Percentiles rank a stretch among this genome's conserved stretches.
phyloP scores from a whole-genome alignment of 2,888 invertebrate genomes.

The Carabus problematicus region DNA sequence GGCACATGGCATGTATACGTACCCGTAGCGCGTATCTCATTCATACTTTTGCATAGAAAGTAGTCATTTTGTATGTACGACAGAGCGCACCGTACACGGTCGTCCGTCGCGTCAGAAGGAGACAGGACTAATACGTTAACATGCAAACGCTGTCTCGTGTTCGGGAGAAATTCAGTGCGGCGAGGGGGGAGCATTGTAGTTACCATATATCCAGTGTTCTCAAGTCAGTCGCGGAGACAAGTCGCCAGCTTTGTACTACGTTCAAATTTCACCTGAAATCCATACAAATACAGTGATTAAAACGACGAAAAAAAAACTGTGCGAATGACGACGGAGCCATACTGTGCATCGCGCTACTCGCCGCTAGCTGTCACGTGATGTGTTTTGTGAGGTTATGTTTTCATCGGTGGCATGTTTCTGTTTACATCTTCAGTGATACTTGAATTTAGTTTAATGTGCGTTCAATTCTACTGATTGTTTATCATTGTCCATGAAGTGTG shows the following conservation, averaged over 20 bases:
- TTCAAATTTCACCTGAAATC: conserved; percentile 34
- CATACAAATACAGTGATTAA: conserved; percentile 20
- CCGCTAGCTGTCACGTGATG: not conserved
- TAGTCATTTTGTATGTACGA: conserved; percentile 63
- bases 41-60: conserved; percentile 69
- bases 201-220: conserved; percentile 62
- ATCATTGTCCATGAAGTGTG: conserved; percentile 11
- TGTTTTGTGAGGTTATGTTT: conserved; percentile 17
- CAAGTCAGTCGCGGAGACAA: conserved; percentile 60
- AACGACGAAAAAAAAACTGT: not conserved
- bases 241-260: conserved; percentile 48
- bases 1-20: conserved; percentile 58
- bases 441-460: conserved; percentile 15
- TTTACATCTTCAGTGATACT: conserved; percentile 22
- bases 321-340: conserved; percentile 47
- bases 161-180: conserved; percentile 59
- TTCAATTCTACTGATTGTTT: conserved; percentile 5
- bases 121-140: conserved; percentile 58
- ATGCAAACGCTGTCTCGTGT: conserved; percentile 62
- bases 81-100: conserved; percentile 53
- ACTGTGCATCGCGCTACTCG: conserved; percentile 45
- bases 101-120: conserved; percentile 51
- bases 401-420: not conserved
- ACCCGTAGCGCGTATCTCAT: conserved; percentile 63
- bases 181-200: conserved; percentile 58